A percentile compares a stretch with the other conserved stretches of the same genome.
These are phyloP conservation scores for Caenorhabditis doughertyi DNA, from an alignment of 2,888 invertebrate species.

Conservation along the genomic window DNA sequence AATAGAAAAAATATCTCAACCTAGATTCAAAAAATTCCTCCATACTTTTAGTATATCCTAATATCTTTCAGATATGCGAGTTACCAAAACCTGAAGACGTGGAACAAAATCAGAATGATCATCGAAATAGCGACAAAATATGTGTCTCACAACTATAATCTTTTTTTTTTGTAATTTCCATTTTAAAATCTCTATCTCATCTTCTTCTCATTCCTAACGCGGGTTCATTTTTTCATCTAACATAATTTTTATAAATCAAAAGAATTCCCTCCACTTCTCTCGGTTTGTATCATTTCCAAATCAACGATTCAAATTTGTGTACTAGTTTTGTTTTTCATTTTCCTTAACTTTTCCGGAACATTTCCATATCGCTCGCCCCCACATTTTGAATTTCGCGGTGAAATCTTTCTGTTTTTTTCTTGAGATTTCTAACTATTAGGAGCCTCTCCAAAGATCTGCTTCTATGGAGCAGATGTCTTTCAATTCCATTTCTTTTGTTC, in stretches of 20 bases:
- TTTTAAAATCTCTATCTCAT: slow-evolving; percentile 4
- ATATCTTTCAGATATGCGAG: slow-evolving; percentile 52
- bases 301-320: slow-evolving; percentile 27
- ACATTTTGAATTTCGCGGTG: slow-evolving; percentile 13
- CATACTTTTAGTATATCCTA: neutral
- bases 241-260: neutral
- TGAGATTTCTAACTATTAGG: slow-evolving; percentile 8
- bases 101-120: slow-evolving; percentile 53
- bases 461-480: slow-evolving; percentile 20
- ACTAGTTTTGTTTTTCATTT: slow-evolving; percentile 16
- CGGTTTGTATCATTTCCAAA: neutral
- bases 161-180: neutral
- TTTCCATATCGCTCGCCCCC: slow-evolving; percentile 45
- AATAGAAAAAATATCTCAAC: neutral
- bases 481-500: neutral
- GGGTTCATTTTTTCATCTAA: slow-evolving; percentile 9
- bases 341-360: slow-evolving; percentile 15
- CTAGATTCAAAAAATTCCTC: neutral
- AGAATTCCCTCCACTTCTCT: slow-evolving; percentile 13
- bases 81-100: slow-evolving; percentile 44
- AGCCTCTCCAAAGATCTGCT: slow-evolving; percentile 30
- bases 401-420: neutral
- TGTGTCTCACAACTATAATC: slow-evolving; percentile 56
- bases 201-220: slow-evolving; percentile 10
- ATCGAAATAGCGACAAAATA: slow-evolving; percentile 55